Conservation (phyloP, 2,888 invertebrate species). For the Dicyrtoma fusca region DNA sequence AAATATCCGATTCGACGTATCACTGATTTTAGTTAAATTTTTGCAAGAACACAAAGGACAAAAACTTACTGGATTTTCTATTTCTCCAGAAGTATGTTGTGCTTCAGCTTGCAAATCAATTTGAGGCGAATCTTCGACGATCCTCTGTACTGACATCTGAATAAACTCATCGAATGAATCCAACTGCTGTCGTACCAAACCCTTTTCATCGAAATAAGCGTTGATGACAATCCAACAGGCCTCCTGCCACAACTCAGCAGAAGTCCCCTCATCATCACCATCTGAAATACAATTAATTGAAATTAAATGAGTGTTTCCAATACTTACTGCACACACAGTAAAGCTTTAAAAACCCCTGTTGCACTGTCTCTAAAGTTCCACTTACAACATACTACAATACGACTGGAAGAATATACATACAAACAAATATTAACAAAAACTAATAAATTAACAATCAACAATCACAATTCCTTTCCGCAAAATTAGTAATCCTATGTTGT, state of each 20-base stretch:
- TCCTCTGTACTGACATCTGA: constrained; percentile 99
- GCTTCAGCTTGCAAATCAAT: constrained; percentile 97
- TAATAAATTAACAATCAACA: too few relatives aligned
- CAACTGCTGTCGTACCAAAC: constrained; percentile 96
- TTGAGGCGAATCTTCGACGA: constrained; percentile 98
- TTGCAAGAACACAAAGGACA: too few relatives aligned
- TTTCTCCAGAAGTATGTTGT: constrained; percentile 91
- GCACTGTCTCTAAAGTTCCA: too few relatives aligned
- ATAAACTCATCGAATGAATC: constrained; percentile 99
- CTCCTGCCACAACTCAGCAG: constrained; percentile 98
- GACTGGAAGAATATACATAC: background rate
- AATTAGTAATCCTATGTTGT: too few relatives aligned
- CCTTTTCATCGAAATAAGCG: constrained; percentile 99
- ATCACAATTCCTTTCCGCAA: too few relatives aligned
- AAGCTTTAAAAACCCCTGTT: background rate
- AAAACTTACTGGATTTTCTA: constrained; percentile 74
- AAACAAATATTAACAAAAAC: too few relatives aligned
- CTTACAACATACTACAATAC: too few relatives aligned
- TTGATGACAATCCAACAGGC: constrained; percentile 99
- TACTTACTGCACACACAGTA: too few relatives aligned
- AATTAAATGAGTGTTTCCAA: too few relatives aligned
- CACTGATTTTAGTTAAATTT: background rate
- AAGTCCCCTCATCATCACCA: constrained; percentile 86
- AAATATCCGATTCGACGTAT: background rate
- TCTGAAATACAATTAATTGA: too few relatives aligned